Evolutionary conservation across 2,113 vertebrate genomes (phyloP), one percentile per base, ranked within the genome.

Genomic region (Leptosomus discolor): DNA sequence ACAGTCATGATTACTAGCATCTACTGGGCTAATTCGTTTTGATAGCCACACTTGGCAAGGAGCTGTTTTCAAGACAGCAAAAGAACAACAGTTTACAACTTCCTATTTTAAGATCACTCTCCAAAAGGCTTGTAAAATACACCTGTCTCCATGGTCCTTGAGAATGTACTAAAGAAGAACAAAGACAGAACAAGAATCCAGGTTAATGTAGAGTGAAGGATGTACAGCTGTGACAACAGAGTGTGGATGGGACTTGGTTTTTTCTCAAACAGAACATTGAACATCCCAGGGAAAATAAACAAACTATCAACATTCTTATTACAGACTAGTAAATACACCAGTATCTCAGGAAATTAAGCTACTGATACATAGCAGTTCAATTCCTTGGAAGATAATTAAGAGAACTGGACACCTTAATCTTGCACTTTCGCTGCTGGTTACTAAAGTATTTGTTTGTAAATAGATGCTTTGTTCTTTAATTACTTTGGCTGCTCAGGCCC

Each of bases 371-470:
- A 84, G 20, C 15, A 6, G n/a, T 50, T 68, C 3, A 0, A 43
- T 67, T 77, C 51, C 76, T 51, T 48, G 53, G 61, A 54, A 85
- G 46, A 50, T 15, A 61, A 83, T 36, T 27, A 75, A 41, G 70
- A 63, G 67, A 88, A 46, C 5, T 32, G 21, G 18, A 24, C 73
- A 60, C 51, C 81, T 61, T 58, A 63, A 50, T 30, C 54, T 29
- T 14, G 22, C 36, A 54, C 48, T 61, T 46, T 82, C 48, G 23
- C 29, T 22, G 58, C 85, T 74, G 85, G 23, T 89, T 83, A 83
- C 67, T n/a, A 39, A 51, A 90, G 53, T 58, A 46, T 73, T 83
- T 90, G 77, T 85, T 91, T 93, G 78, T 26, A 32, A 80, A 81
- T 46, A 95, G 58, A 54, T 58, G 64, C 26, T 63, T 85, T 83